These are phyloP conservation scores for Pristionchus pacificus DNA, from an alignment of 1,140 invertebrate species.

Conservation along the genomic window DNA sequence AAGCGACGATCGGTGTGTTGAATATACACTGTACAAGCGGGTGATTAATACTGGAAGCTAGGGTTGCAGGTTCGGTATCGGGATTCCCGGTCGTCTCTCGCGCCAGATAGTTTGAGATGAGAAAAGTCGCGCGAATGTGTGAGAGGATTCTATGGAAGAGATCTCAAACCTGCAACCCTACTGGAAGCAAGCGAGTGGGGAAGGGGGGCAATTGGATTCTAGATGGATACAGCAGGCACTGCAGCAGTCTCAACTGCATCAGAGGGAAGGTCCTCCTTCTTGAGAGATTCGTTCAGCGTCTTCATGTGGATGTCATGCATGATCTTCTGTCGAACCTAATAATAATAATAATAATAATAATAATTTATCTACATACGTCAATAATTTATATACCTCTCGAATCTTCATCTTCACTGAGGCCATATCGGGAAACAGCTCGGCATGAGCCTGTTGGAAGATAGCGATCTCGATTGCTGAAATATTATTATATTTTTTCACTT, in stretches of 20 bases:
- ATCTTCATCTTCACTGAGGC: background rate
- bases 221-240: background rate
- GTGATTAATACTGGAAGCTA: no score
- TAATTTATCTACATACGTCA: no score
- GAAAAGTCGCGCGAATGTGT: no score
- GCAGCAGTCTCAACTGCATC: background rate
- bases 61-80: no score
- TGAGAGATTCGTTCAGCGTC: background rate
- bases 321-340: background rate
- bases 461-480: background rate
- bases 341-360: no score
- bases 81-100: no score
- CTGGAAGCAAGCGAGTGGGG: background rate
- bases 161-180: background rate
- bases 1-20: no score
- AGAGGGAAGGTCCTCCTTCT: background rate
- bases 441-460: background rate
- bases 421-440: background rate
- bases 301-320: background rate
- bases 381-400: no score
- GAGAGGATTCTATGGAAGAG: background rate
- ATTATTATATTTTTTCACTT: background rate
- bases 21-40: no score
- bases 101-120: no score
- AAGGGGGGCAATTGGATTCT: background rate